A percentile compares a stretch with the other conserved stretches of the same genome.
Evolutionary conservation across 2,113 vertebrate genomes (phyloP).

Genomic region (Callithrix jacchus): DNA sequence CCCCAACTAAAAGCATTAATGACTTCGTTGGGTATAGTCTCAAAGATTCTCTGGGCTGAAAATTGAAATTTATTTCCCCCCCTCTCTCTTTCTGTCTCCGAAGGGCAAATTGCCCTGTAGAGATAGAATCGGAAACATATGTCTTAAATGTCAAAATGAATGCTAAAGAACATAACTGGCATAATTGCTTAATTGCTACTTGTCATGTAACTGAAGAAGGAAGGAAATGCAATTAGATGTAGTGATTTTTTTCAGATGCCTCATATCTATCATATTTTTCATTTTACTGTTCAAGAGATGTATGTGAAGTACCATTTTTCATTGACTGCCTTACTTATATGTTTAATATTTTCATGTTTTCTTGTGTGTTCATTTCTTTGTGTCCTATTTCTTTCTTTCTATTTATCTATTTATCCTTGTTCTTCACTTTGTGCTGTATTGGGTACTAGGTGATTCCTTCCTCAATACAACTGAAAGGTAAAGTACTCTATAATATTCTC

Average conservation of each 20-base stretch:
- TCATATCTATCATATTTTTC: background rate
- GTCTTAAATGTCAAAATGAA: constrained; percentile 48
- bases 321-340: background rate
- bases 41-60: background rate
- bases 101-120: background rate
- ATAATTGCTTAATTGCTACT: constrained; percentile 55
- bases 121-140: constrained; percentile 53
- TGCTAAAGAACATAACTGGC: constrained; percentile 37
- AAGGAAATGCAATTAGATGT: constrained; percentile 48
- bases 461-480: background rate
- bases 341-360: background rate
- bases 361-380: background rate
- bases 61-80: background rate
- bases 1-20: background rate
- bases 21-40: background rate
- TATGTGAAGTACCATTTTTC: background rate
- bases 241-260: constrained; percentile 32
- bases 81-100: background rate
- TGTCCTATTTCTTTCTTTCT: no score
- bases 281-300: background rate
- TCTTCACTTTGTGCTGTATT: background rate
- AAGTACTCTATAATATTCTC: background rate
- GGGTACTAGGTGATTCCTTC: background rate
- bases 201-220: constrained; percentile 22
- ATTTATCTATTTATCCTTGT: background rate